Percentiles rank a stretch among this genome's conserved stretches.
These are phyloP conservation scores for Hydractinia echinata DNA, from an alignment of 30 jellyfish, hydroid and myxozoan genomes.

Conservation along the genomic window DNA sequence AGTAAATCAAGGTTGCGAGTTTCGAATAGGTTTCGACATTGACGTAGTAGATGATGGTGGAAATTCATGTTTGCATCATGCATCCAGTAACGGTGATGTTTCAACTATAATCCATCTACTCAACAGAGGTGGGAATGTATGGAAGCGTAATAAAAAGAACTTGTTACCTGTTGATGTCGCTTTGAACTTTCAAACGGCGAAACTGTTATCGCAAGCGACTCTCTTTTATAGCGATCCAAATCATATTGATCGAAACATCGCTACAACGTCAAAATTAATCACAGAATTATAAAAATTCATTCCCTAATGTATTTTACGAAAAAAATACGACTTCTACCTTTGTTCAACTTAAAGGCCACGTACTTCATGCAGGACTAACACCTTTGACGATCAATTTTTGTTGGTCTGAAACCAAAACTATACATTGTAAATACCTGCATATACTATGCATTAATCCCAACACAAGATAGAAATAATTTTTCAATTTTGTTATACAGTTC, in stretches of 20 bases:
- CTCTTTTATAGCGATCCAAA: not conserved
- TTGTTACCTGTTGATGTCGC: slow-evolving; percentile 20
- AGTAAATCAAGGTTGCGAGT: not conserved
- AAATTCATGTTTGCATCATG: slow-evolving; percentile 22
- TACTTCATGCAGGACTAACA: no score
- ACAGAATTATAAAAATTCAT: not conserved
- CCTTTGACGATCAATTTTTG: no score
- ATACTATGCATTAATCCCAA: no score
- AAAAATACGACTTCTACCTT: no score
- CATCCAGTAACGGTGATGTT: slow-evolving; percentile 16
- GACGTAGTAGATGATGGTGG: slow-evolving; percentile 11
- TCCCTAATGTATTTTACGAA: not conserved
- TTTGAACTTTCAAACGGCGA: slow-evolving; percentile 9
- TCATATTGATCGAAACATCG: not conserved
- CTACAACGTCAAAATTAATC: not conserved
- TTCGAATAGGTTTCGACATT: not conserved
- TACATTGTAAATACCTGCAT: no score
- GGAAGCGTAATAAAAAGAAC: not conserved
- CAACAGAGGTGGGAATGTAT: slow-evolving; percentile 13
- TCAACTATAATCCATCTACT: slow-evolving; percentile 8
- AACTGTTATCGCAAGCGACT: slow-evolving; percentile 9
- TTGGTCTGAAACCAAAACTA: no score
- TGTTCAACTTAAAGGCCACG: no score
- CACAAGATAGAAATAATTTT: no score
- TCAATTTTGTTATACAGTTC: no score